These are phyloP conservation scores for Oophaga sylvatica DNA, from an alignment of 2,797 vertebrate genomes.

Conservation along the genomic window DNA sequence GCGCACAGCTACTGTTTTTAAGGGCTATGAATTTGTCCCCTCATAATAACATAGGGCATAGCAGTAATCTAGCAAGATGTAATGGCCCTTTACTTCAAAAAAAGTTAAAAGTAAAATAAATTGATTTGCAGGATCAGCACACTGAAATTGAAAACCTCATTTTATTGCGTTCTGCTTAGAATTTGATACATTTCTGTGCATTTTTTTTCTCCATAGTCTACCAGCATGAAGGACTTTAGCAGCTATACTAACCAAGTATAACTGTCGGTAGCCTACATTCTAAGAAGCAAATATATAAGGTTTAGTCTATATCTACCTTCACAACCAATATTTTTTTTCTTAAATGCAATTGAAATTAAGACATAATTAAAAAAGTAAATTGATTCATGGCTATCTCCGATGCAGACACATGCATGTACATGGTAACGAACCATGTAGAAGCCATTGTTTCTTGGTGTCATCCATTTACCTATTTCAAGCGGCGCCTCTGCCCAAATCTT, in stretches of 20 bases:
- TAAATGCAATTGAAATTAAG: too few relatives aligned
- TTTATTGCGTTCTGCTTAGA: not conserved
- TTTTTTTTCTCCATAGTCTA: not conserved
- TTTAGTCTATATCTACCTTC: too few relatives aligned
- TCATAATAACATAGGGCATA: conserved; percentile 30
- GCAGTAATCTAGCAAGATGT: not conserved
- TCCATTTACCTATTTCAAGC: too few relatives aligned
- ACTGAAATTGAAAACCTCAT: conserved; percentile 6
- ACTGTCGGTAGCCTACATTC: not conserved
- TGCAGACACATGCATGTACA: too few relatives aligned
- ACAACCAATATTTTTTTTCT: too few relatives aligned
- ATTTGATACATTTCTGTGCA: conserved; percentile 13
- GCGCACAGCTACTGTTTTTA: conserved; percentile 16
- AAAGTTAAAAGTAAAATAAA: conserved; percentile 34
- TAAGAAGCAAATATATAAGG: not conserved
- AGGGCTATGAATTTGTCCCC: conserved; percentile 33
- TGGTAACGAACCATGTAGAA: too few relatives aligned
- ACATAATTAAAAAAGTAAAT: too few relatives aligned
- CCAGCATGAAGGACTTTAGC: conserved; percentile 21
- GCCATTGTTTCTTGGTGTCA: too few relatives aligned
- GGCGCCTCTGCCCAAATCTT: too few relatives aligned
- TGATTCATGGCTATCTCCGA: too few relatives aligned
- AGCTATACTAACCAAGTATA: not conserved
- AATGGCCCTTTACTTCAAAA: conserved; percentile 27
- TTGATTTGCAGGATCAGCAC: conserved; percentile 28